These are phyloP conservation scores for Ophioninae sp. DNA, from an alignment of 2,888 invertebrate species.

Conservation along the genomic window DNA sequence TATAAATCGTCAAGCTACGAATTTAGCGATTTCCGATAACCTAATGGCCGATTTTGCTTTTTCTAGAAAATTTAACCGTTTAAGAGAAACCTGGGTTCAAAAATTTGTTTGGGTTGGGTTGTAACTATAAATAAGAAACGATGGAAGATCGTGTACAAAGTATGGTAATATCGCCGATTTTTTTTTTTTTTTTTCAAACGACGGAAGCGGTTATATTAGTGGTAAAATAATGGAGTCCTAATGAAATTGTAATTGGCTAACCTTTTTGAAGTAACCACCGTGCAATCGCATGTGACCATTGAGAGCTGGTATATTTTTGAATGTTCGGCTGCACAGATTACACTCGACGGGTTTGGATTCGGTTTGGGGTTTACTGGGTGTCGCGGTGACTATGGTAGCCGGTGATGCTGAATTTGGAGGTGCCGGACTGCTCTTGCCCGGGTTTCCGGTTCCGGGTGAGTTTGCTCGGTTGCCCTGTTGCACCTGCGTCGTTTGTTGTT, in stretches of 20 bases:
- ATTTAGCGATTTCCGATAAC: too few species aligned
- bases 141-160: too few species aligned
- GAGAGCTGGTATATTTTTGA: slow-evolving; percentile 98
- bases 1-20: too few species aligned
- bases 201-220: too few species aligned
- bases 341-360: slow-evolving; percentile 96
- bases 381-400: slow-evolving; percentile 76
- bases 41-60: too few species aligned
- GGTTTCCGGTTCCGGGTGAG: slow-evolving; percentile 76
- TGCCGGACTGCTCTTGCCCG: slow-evolving; percentile 77
- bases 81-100: too few species aligned
- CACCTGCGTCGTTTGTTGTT: slow-evolving; percentile 72
- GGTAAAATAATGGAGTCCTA: not conserved
- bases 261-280: slow-evolving; percentile 98
- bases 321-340: slow-evolving; percentile 96
- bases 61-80: too few species aligned
- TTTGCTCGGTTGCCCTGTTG: slow-evolving; percentile 75
- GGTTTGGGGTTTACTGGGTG: slow-evolving; percentile 81
- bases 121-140: too few species aligned
- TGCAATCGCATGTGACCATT: slow-evolving; percentile 99
- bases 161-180: too few species aligned
- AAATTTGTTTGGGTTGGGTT: too few species aligned
- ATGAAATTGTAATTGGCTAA: slow-evolving; percentile 73
- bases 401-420: slow-evolving; percentile 76
- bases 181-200: not conserved